Evolutionary conservation across 2,113 vertebrate genomes (phyloP), one percentile per base, ranked within the genome.

Genomic region (Sceloporus tristichus): DNA sequence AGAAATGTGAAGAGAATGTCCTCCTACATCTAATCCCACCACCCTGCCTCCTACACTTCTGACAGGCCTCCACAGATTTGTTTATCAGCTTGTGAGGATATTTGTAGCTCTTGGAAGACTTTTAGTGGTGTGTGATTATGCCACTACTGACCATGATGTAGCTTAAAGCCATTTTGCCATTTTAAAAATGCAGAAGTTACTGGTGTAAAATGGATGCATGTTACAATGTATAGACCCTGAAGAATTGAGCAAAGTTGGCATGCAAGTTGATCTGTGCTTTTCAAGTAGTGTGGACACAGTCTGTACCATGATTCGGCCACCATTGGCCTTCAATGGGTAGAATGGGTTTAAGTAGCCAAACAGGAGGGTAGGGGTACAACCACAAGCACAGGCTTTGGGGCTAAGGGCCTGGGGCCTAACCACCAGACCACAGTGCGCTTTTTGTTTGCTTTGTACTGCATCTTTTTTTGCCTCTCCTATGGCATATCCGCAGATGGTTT

Each of bases 401-500:
- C 87, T 42, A 19, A 68, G 62, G 74, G 48, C 21, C 78, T 70
- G 40, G 19, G 62, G n/a, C 59, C 71, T 82, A 23, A n/a, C 88
- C 79, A 70, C 70, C 59, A 70, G 79, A 82, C 84, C 73, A 77
- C 88, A 78, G 40, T 70, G 87, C 13, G 38, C 76, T 54, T 77
- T 77, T 82, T 81, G 62, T 82, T 23, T 81, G 42, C 74, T 86
- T 68, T 70, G 71, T 79, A 79, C 38, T 82, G 21, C n/a, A 65
- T 76, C 79, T 29, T 66, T 70, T 78, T 71, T 65, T 79, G 82
- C 75, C 54, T 48, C 38, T 82, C 79, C 62, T 79, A 25, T 83
- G 21, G 65, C 66, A 77, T 71, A 71, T 83, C 66, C 62, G 29
- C 85, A 86, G 74, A 62, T 42, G 84, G 74, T 83, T 83, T 86